phyloP scores from a whole-genome alignment of 2,888 invertebrate genomes.

The Ectobius pallidus region DNA sequence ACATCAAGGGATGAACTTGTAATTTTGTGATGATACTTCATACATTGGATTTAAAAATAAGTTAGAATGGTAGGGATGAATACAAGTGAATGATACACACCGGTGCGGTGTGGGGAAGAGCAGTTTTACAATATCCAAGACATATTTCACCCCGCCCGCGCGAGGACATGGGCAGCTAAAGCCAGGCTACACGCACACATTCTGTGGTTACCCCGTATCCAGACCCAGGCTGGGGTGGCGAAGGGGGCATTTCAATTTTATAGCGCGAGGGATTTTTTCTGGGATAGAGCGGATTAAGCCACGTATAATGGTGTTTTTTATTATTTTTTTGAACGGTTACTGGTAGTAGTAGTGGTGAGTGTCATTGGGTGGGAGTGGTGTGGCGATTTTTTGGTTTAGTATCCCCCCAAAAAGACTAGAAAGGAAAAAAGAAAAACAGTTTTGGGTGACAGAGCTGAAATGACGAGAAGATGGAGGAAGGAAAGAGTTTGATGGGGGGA shows the following conservation, averaged over 20 bases:
- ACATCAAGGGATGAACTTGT: too few species aligned
- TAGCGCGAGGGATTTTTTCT: constrained; percentile 35
- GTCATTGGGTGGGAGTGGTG: constrained; percentile 3
- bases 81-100: too few species aligned
- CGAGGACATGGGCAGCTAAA: constrained; percentile 23
- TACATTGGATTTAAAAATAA: too few species aligned
- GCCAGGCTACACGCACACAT: constrained; percentile 29
- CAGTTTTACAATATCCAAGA: constrained; percentile 37
- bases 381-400: constrained; percentile 25
- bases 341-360: constrained; percentile 18
- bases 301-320: constrained; percentile 35
- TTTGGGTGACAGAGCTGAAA: not conserved
- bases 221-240: constrained; percentile 2
- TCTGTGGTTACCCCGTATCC: constrained; percentile 26
- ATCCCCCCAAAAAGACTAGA: not conserved
- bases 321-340: constrained; percentile 32
- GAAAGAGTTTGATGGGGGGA: constrained; percentile 11
- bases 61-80: too few species aligned
- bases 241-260: constrained; percentile 38
- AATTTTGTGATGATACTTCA: too few species aligned
- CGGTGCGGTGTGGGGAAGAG: too few species aligned
- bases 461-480: constrained; percentile 25
- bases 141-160: constrained; percentile 31
- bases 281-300: constrained; percentile 33
- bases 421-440: too few species aligned